phyloP scores from a whole-genome alignment of 2,113 vertebrate species.

The Lepus europaeus region DNA sequence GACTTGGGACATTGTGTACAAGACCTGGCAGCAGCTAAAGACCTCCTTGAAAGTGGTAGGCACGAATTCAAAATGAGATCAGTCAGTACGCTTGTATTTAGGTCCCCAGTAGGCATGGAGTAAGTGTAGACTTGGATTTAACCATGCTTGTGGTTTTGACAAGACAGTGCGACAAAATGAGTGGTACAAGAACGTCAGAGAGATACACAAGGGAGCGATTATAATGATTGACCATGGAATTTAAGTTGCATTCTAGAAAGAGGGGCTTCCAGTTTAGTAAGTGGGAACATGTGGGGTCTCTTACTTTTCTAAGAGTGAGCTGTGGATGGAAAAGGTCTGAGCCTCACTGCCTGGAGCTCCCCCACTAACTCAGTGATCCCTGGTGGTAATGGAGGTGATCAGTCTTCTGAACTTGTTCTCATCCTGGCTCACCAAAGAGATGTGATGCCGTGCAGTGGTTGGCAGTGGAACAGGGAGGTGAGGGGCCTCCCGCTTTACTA shows the following conservation, averaged over 20 bases:
- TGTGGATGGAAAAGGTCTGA: constrained; percentile 62
- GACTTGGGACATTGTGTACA: neutral
- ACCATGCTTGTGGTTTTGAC: constrained; percentile 30
- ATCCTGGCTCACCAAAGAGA: neutral
- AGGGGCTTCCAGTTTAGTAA: constrained; percentile 62
- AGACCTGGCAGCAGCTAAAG: neutral
- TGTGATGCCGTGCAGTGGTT: neutral
- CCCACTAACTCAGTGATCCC: constrained; percentile 56
- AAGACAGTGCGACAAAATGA: neutral
- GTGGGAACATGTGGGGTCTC: constrained; percentile 66
- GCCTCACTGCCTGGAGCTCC: constrained; percentile 33
- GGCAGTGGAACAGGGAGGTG: neutral
- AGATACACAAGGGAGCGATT: neutral
- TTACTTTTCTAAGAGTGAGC: constrained; percentile 60
- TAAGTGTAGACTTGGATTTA: neutral
- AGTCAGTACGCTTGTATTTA: neutral
- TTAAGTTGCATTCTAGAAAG: constrained; percentile 52
- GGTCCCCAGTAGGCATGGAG: neutral
- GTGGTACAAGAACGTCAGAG: neutral
- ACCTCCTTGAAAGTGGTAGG: neutral
- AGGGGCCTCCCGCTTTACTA: neutral
- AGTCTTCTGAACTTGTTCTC: constrained; percentile 38
- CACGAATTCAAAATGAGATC: neutral
- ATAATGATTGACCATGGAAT: neutral
- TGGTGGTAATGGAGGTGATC: constrained; percentile 41